These are phyloP conservation scores for Drosophila rhopaloa DNA, from an alignment of 1,140 invertebrate genomes.

Conservation along the genomic window DNA sequence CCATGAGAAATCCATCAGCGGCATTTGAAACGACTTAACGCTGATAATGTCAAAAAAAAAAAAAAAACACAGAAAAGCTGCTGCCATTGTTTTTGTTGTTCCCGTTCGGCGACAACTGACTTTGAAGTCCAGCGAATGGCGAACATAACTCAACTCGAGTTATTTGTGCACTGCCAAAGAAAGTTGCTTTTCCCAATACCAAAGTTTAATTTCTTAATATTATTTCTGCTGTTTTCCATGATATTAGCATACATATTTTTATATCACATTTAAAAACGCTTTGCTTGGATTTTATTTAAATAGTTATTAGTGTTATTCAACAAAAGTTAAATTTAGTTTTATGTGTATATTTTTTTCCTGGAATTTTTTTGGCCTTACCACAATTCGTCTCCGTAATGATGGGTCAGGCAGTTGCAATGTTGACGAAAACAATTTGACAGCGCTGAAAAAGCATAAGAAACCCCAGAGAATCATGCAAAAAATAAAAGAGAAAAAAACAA, in stretches of 20 bases:
- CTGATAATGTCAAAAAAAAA: slow-evolving; percentile 62
- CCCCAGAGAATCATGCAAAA: slow-evolving; percentile 3
- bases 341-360: slow-evolving; percentile 25
- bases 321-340: slow-evolving; percentile 3
- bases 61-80: slow-evolving; percentile 16
- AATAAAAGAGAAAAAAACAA: slow-evolving; percentile 50
- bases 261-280: not conserved
- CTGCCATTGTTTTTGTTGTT: slow-evolving; percentile 14
- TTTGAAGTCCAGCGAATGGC: slow-evolving; percentile 59
- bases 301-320: not conserved
- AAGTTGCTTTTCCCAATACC: too few relatives aligned
- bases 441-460: slow-evolving; percentile 6
- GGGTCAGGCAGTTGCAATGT: slow-evolving; percentile 38
- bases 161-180: not conserved
- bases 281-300: not conserved
- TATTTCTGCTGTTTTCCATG: too few relatives aligned
- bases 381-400: slow-evolving; percentile 39
- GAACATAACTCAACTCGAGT: slow-evolving; percentile 32
- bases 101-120: slow-evolving; percentile 39
- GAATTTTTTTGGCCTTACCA: slow-evolving; percentile 21
- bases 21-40: slow-evolving; percentile 65
- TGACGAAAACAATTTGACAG: slow-evolving; percentile 47
- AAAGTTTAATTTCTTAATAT: too few relatives aligned
- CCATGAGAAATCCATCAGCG: slow-evolving; percentile 53
- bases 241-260: too few relatives aligned